Conservation (phyloP, 1,140 invertebrate species). For the Conopomorpha cramerella region DNA sequence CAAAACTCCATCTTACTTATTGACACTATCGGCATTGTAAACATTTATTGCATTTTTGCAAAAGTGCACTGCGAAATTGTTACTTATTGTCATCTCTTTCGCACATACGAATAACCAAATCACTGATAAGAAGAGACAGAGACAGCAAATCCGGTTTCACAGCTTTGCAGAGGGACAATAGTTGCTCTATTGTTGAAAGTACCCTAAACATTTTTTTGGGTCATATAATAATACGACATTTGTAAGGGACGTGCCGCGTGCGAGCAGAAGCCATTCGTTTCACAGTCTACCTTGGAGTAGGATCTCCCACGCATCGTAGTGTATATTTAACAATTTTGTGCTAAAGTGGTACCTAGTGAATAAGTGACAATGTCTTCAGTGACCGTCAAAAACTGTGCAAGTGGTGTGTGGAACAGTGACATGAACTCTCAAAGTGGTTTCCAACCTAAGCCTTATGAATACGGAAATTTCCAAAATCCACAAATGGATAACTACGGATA, state of each 20-base stretch:
- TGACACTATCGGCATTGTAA: constrained; percentile 53
- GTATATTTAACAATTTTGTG: no score
- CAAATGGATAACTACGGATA: constrained; percentile 17
- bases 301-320: constrained; percentile 40
- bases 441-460: constrained; percentile 21
- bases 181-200: constrained; percentile 50
- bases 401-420: constrained; percentile 43
- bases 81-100: constrained; percentile 26
- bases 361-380: constrained; percentile 26
- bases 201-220: constrained; percentile 57
- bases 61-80: constrained; percentile 27
- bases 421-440: constrained; percentile 22
- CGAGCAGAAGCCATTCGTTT: constrained; percentile 47
- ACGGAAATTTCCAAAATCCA: constrained; percentile 21
- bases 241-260: constrained; percentile 43
- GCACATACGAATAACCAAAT: constrained; percentile 8
- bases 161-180: constrained; percentile 50
- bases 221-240: constrained; percentile 57
- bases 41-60: constrained; percentile 51
- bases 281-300: constrained; percentile 35
- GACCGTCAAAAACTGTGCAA: constrained; percentile 29
- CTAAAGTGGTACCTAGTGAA: no score
- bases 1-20: constrained; percentile 13
- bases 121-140: constrained; percentile 12
- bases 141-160: constrained; percentile 38